A percentile compares a stretch with the other conserved stretches of the same genome.
phyloP scores from a whole-genome alignment of 2,888 invertebrate species.

The Theretra japonica region DNA sequence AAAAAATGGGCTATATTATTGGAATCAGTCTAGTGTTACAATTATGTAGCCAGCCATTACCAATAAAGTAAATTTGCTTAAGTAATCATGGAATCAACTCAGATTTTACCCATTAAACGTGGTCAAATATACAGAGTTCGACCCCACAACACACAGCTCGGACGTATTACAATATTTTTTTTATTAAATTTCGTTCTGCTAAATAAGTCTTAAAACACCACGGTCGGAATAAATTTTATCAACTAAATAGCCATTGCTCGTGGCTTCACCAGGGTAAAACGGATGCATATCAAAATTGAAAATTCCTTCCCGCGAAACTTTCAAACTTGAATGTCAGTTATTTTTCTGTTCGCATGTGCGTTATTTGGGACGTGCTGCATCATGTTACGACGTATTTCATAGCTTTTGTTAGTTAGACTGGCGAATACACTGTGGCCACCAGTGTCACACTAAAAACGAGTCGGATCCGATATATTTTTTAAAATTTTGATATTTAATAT shows the following conservation, averaged over 20 bases:
- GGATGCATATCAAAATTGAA: background rate
- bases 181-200: background rate
- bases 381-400: background rate
- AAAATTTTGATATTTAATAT: background rate
- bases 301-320: background rate
- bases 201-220: background rate
- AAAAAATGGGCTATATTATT: too few relatives aligned
- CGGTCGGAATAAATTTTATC: too few relatives aligned
- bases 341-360: background rate
- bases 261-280: too few relatives aligned
- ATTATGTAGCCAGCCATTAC: too few relatives aligned
- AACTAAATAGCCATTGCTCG: too few relatives aligned
- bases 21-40: too few relatives aligned
- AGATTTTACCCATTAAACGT: background rate
- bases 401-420: constrained; percentile 7
- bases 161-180: too few relatives aligned
- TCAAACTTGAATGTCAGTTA: constrained; percentile 5
- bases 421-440: background rate
- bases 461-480: background rate
- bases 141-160: too few relatives aligned
- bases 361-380: background rate
- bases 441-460: constrained; percentile 1
- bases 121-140: background rate
- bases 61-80: too few relatives aligned
- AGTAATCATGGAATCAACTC: too few relatives aligned